A percentile compares a stretch with the other conserved stretches of the same genome.
phyloP scores from a whole-genome alignment of 2,113 vertebrate genomes.

The Peromyscus leucopus region DNA sequence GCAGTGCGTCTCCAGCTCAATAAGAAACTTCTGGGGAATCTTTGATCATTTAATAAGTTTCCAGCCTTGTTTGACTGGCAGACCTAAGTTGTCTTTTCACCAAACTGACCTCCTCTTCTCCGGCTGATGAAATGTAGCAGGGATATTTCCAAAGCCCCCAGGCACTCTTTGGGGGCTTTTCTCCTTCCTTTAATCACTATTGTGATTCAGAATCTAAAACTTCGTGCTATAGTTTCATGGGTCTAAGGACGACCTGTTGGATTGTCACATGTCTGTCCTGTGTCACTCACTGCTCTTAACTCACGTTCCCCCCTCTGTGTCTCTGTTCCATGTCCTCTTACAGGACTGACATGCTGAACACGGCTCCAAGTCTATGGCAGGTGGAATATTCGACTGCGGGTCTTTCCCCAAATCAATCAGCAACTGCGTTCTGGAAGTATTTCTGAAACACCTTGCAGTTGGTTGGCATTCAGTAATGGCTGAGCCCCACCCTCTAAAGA shows the following conservation, averaged over 20 bases:
- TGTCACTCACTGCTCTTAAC: fast-evolving
- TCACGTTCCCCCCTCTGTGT: too few relatives aligned
- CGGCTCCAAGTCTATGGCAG: background rate
- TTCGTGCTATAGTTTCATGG: fast-evolving
- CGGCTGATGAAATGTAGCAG: background rate
- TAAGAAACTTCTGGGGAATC: background rate
- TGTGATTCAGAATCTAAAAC: background rate
- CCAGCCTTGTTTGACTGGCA: background rate
- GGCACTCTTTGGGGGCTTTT: fast-evolving
- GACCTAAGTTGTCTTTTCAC: background rate
- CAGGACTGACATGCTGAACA: background rate
- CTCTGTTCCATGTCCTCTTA: background rate
- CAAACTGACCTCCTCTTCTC: background rate
- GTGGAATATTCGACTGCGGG: background rate
- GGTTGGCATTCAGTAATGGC: background rate
- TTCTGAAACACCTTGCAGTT: background rate
- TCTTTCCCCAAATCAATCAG: background rate
- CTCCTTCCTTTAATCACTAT: background rate
- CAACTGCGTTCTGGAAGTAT: background rate
- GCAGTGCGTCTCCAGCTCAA: background rate
- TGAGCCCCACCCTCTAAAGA: background rate
- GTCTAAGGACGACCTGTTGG: background rate
- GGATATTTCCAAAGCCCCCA: background rate
- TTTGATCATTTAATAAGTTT: background rate
- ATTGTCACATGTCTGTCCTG: background rate